A percentile compares a stretch with the other conserved stretches of the same genome.
These are phyloP conservation scores for western clawed frog (Xenopus tropicalis) DNA, from an alignment of 2,113 vertebrate genomes.

Conservation along the genomic window UCB_Xtro_10.0 CM004444.2:148697001-148697500, in stretches of 20 bases:
- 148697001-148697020: too few relatives aligned
- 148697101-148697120: too few relatives aligned
- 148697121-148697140: too few relatives aligned
- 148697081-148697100: too few relatives aligned
- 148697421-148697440: background rate
- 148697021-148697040: too few relatives aligned
- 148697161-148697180: background rate
- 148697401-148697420: background rate
- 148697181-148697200: background rate
- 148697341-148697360: background rate
- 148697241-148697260: background rate
- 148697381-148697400: background rate
- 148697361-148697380: background rate
- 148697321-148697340: conserved; percentile 6
- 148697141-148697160: background rate
- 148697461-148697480: conserved; percentile 4
- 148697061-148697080: too few relatives aligned
- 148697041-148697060: too few relatives aligned
- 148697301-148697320: conserved; percentile 4
- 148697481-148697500: conserved; percentile 37
- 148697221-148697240: background rate
- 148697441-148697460: background rate
- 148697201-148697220: background rate
- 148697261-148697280: background rate
- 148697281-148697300: background rate